These are phyloP conservation scores for Stigmatopora nigra DNA, from an alignment of 2,113 vertebrate species.

Conservation along the genomic window DNA sequence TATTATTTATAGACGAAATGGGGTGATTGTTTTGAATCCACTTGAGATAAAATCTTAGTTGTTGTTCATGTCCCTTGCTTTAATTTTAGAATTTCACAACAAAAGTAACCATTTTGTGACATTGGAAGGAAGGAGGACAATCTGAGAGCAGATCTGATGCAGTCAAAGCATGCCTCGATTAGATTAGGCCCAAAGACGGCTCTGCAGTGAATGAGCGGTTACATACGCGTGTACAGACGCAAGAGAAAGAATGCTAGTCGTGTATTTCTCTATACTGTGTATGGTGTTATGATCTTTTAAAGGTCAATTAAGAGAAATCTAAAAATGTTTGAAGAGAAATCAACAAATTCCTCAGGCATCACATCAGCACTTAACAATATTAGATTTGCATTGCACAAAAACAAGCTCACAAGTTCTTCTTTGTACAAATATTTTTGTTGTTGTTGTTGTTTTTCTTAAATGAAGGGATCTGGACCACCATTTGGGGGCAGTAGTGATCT, in stretches of 20 bases:
- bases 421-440: constrained; percentile 16
- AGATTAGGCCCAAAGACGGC: constrained; percentile 60
- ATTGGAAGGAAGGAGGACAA: constrained; percentile 44
- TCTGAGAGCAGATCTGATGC: constrained; percentile 63
- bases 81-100: constrained; percentile 37
- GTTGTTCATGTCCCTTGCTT: constrained; percentile 39
- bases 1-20: not conserved
- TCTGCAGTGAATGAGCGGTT: constrained; percentile 52
- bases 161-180: constrained; percentile 64
- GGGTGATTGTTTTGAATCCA: constrained; percentile 5
- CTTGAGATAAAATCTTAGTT: not conserved
- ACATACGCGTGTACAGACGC: constrained; percentile 12
- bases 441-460: not conserved
- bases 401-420: constrained; percentile 23
- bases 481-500: constrained; percentile 59
- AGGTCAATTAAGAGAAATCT: constrained; percentile 11
- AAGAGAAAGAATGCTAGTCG: constrained; percentile 32
- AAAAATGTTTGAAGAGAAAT: constrained; percentile 19
- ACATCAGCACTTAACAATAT: constrained; percentile 20
- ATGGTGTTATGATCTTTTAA: constrained; percentile 33
- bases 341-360: constrained; percentile 19
- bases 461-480: constrained; percentile 35
- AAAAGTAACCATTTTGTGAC: constrained; percentile 50
- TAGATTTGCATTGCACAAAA: constrained; percentile 1
- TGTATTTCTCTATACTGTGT: constrained; percentile 27